A percentile compares a stretch with the other conserved stretches of the same genome.
Conservation (phyloP, 2,113 vertebrate genomes). For the Raja brachyura region DNA sequence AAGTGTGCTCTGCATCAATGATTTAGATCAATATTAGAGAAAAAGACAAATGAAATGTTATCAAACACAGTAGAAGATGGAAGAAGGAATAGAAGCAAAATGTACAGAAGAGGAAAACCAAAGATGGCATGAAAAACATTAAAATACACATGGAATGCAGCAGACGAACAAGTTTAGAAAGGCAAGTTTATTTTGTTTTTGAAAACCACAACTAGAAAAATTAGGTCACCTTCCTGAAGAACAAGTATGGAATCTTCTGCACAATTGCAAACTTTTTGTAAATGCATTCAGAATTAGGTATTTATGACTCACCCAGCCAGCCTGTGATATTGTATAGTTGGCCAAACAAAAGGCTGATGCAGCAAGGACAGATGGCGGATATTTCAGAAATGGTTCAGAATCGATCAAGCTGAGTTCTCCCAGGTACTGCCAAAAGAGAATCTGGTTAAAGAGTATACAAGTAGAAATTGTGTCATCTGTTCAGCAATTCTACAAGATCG, state of each 20-base stretch:
- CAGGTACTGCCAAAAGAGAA: slow-evolving; percentile 65
- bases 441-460: neutral
- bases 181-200: neutral
- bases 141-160: neutral
- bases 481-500: neutral
- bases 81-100: neutral
- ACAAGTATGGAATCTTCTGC: neutral
- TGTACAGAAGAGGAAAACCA: no score
- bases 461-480: neutral
- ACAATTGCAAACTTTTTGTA: neutral
- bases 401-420: slow-evolving; percentile 88
- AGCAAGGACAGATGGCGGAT: slow-evolving; percentile 81
- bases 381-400: slow-evolving; percentile 85
- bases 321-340: slow-evolving; percentile 68
- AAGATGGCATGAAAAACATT: neutral
- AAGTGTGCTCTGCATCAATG: neutral
- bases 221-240: neutral
- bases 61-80: neutral
- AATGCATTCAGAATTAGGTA: neutral
- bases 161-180: neutral
- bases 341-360: slow-evolving; percentile 80
- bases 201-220: neutral
- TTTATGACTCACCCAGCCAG: slow-evolving; percentile 73
- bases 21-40: neutral
- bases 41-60: neutral